Evolutionary conservation across 2,797 vertebrate species (phyloP), one percentile per base, ranked within the genome.

Genomic region (Phataginus tricuspis): DNA sequence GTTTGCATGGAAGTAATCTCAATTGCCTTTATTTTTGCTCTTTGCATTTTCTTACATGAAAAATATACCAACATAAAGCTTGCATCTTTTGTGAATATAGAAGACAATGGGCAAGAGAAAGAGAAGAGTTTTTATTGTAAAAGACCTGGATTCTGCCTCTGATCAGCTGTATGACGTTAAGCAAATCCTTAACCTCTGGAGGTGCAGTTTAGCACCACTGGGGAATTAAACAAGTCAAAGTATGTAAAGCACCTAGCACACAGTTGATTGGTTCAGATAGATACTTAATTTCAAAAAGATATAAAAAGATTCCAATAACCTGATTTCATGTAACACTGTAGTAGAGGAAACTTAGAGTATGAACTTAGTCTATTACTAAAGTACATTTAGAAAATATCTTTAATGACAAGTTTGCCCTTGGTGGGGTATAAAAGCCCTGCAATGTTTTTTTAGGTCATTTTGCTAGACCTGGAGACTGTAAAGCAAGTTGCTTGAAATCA

Each of bases 401-500:
- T 83, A 68, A 72, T 27, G 25, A 90, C 7, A 63, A 89, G 16
- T 86, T 61, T 91, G 49, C 27, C 45, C 12, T 59, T 92, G n/a
- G 4, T 19, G 31, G 12, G 53, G 2, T 13, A 42, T 18, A 53
- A 31, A 83, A 55, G 4, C 0, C 19, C 7, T 57, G 27, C 7
- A 64, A 9, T 69, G 16, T 7, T 63, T 39, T 45, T 84, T 79
- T 64, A 87, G 34, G 19, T 88, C 45, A 90, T 86, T 84, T 57
- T 75, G 8, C 51, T 80, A 90, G 31, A 1, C 29, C 57, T 61
- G 4, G 2, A 7, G 49, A 86, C 15, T 93, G 2, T 71, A 86
- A 91, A 94, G 90, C 27, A 94, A 93, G 15, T 71, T 86, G 21
- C 21, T 94, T 89, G 5, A 90, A 92, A 79, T 86, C 25, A 49